Percentiles rank a stretch among this genome's conserved stretches.
phyloP scores from a whole-genome alignment of 2,888 invertebrate species.

The Agapetus fuscipes region DNA sequence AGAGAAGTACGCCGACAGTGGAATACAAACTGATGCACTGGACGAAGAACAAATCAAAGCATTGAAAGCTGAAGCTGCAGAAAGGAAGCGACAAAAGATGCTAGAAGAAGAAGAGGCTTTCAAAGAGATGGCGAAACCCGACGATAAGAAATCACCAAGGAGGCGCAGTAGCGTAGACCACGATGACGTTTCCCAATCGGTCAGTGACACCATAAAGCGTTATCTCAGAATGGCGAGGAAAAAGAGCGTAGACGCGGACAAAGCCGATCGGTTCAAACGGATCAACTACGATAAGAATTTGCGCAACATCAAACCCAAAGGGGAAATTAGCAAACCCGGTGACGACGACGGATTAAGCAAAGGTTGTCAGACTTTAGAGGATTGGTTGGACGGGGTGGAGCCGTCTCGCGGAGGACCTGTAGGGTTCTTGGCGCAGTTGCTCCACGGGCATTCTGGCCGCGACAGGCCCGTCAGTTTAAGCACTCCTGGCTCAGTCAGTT shows the following conservation, averaged over 20 bases:
- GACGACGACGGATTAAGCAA: constrained; percentile 70
- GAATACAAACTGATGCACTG: constrained; percentile 54
- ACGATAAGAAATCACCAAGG: constrained; percentile 36
- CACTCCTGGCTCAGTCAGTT: constrained; percentile 26
- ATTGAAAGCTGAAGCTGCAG: constrained; percentile 25
- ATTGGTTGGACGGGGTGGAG: constrained; percentile 55
- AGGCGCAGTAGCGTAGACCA: constrained; percentile 73
- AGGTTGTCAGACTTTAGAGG: constrained; percentile 68
- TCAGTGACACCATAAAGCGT: constrained; percentile 77
- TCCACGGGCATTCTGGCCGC: constrained; percentile 35
- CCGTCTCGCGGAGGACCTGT: constrained; percentile 41
- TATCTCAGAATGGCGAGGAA: constrained; percentile 82
- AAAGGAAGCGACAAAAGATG: constrained; percentile 39
- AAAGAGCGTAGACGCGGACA: constrained; percentile 74
- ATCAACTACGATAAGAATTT: constrained; percentile 82
- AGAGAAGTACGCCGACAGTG: constrained; percentile 38
- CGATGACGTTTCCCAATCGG: constrained; percentile 78
- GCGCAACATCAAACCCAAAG: constrained; percentile 71
- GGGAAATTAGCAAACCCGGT: constrained; percentile 62
- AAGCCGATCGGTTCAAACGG: constrained; percentile 72
- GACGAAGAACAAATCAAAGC: constrained; percentile 44
- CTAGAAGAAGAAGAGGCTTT: constrained; percentile 32
- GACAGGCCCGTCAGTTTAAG: constrained; percentile 27
- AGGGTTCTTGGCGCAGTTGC: constrained; percentile 35
- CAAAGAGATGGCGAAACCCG: constrained; percentile 29